phyloP scores from a whole-genome alignment of 2,113 vertebrate species.

The Dipodomys stephensi region DNA sequence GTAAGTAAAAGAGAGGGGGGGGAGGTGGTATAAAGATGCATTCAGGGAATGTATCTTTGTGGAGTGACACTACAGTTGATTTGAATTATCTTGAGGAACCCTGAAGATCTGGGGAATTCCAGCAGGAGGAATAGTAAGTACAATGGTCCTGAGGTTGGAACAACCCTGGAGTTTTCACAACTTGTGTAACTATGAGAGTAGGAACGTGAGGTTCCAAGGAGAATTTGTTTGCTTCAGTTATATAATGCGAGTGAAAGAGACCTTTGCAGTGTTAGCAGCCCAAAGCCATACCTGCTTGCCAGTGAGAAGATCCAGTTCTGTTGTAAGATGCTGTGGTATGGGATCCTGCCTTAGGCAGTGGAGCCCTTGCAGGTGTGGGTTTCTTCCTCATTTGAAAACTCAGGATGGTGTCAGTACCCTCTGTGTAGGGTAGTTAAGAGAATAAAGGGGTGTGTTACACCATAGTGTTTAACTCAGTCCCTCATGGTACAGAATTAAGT shows the following conservation, averaged over 20 bases:
- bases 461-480: neutral
- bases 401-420: neutral
- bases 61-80: neutral
- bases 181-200: neutral
- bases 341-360: neutral
- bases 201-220: neutral
- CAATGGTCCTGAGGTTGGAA: neutral
- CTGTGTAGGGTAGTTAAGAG: neutral
- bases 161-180: neutral
- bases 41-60: neutral
- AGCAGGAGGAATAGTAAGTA: neutral
- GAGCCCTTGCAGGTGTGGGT: neutral
- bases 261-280: neutral
- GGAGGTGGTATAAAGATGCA: neutral
- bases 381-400: neutral
- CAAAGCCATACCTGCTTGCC: neutral
- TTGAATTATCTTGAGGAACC: neutral
- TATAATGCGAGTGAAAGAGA: neutral
- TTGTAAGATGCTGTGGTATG: neutral
- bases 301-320: neutral
- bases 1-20: too few relatives aligned
- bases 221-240: neutral
- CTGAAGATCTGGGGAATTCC: neutral
- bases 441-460: neutral
- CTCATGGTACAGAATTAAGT: neutral